Evolutionary conservation across 2,888 invertebrate species (phyloP).

Genomic region (Dendrolimus houi): DNA sequence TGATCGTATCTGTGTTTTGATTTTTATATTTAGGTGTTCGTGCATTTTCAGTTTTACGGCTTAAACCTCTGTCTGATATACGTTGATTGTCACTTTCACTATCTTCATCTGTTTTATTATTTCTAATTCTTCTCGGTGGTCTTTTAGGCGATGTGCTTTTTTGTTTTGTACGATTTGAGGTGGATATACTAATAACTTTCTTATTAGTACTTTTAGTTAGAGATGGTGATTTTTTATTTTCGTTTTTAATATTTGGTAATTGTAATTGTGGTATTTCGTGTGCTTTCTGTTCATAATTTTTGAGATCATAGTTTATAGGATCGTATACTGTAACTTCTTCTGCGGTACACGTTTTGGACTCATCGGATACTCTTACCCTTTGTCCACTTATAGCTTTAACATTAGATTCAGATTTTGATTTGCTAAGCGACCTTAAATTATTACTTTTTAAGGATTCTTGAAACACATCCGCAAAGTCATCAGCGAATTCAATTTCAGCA

Average conservation of each 20-base stretch:
- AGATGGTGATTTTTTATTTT: conserved; percentile 49
- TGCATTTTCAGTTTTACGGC: conserved; percentile 39
- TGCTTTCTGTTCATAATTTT: conserved; percentile 51
- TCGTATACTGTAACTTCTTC: conserved; percentile 65
- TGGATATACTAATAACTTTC: conserved; percentile 40
- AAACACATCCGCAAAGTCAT: conserved; percentile 63
- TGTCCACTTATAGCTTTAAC: conserved; percentile 82
- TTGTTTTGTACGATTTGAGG: conserved; percentile 53
- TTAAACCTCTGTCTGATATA: conserved; percentile 42
- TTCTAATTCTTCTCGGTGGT: conserved; percentile 75
- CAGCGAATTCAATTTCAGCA: conserved; percentile 71
- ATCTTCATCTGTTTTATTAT: conserved; percentile 60
- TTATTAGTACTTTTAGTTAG: conserved; percentile 53
- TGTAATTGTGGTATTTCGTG: conserved; percentile 44
- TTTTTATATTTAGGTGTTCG: conserved; percentile 47
- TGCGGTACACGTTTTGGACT: conserved; percentile 50
- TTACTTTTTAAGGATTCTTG: conserved; percentile 48
- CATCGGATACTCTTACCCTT: conserved; percentile 79
- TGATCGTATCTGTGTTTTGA: conserved; percentile 62
- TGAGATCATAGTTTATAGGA: conserved; percentile 67
- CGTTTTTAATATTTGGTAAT: conserved; percentile 66
- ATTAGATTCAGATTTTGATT: conserved; percentile 63
- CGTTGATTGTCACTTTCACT: conserved; percentile 70
- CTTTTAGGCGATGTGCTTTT: conserved; percentile 78
- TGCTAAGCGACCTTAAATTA: conserved; percentile 38